phyloP scores from a whole-genome alignment of 2,888 invertebrate species.

The Mimachlamys varia region DNA sequence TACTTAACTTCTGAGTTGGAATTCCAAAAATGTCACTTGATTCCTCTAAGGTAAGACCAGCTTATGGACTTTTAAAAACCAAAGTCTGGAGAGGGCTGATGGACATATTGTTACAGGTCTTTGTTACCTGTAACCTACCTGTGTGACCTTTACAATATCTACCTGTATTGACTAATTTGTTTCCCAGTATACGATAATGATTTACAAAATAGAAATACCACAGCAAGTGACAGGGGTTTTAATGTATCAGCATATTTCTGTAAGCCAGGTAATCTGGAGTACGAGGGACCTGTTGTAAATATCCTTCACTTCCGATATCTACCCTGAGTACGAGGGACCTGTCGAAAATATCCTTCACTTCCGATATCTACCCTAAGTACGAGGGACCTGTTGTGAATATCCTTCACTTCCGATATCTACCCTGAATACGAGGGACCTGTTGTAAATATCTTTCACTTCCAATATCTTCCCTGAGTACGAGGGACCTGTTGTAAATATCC shows the following conservation, averaged over 20 bases:
- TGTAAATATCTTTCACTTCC: no score
- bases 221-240: background rate
- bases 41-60: background rate
- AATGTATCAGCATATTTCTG: slow-evolving; percentile 3
- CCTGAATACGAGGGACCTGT: no score
- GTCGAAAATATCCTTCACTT: no score
- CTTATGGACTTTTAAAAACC: background rate
- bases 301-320: no score
- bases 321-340: no score
- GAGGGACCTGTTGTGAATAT: no score
- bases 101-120: background rate
- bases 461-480: no score
- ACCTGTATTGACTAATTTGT: background rate
- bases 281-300: no score
- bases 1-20: slow-evolving; percentile 6
- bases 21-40: slow-evolving; percentile 29
- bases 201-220: background rate
- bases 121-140: background rate
- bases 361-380: no score
- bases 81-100: background rate
- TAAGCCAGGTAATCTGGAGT: background rate
- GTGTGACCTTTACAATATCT: background rate
- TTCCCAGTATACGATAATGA: background rate
- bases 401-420: no score
- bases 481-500: no score